A percentile compares a stretch with the other conserved stretches of the same genome.
Conservation (phyloP, 53 echinoderm and acorn worm genomes). For the Holothuria scabra region DNA sequence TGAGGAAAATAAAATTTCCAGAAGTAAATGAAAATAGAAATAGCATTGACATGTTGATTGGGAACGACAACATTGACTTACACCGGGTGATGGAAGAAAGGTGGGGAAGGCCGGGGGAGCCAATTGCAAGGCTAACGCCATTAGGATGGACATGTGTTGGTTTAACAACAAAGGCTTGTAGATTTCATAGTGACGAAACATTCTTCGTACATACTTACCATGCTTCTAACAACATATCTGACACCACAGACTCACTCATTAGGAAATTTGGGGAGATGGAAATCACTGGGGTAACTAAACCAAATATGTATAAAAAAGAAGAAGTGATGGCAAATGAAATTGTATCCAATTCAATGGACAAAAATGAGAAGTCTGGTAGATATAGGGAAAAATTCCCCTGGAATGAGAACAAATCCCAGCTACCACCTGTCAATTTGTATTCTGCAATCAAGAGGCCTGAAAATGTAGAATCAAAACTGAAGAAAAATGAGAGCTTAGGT, state of each 20-base stretch:
- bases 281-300: background rate
- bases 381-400: conserved; percentile 33
- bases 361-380: background rate
- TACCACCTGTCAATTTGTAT: background rate
- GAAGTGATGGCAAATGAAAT: conserved; percentile 23
- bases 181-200: background rate
- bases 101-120: conserved; percentile 17
- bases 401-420: conserved; percentile 11
- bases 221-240: background rate
- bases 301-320: background rate
- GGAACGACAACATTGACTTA: conserved; percentile 34
- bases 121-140: conserved; percentile 14
- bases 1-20: conserved; percentile 12
- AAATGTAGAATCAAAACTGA: conserved; percentile 20
- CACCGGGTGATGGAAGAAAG: background rate
- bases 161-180: background rate
- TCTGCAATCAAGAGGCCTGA: conserved; percentile 15
- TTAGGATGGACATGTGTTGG: conserved; percentile 34
- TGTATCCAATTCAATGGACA: background rate
- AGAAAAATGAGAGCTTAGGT: background rate
- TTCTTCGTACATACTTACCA: conserved; percentile 16
- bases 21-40: conserved; percentile 2
- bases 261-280: conserved; percentile 47
- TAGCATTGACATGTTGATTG: conserved; percentile 43
- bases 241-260: background rate